These are phyloP conservation scores for Sphaeramia orbicularis DNA, from an alignment of 2,797 vertebrate genomes.

Conservation along the genomic window DNA sequence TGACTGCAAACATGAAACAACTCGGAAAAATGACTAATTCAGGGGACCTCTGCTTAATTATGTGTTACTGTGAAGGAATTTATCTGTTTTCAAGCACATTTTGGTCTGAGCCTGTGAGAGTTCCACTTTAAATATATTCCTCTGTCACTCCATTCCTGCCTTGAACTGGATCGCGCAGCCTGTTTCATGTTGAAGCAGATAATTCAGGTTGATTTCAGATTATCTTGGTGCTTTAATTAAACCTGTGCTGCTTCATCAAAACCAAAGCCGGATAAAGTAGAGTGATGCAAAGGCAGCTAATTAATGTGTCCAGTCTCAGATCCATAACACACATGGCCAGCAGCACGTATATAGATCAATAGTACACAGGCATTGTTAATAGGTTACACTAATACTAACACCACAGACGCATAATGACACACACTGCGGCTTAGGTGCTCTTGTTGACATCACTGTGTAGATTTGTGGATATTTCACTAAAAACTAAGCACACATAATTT, in stretches of 20 bases:
- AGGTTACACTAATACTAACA: too few relatives aligned
- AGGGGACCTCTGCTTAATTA: neutral
- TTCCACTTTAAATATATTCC: conserved; percentile 25
- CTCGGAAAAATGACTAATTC: neutral
- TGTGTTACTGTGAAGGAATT: conserved; percentile 10
- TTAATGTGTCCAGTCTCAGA: conserved; percentile 32
- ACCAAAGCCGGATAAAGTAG: conserved; percentile 49
- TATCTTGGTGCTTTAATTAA: conserved; percentile 56
- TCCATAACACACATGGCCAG: conserved; percentile 4
- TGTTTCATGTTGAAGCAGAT: conserved; percentile 2
- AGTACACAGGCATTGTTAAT: too few relatives aligned
- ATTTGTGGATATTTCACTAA: too few relatives aligned
- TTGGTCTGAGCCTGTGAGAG: neutral
- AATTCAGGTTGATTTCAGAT: conserved; percentile 12
- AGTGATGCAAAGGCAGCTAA: conserved; percentile 50
- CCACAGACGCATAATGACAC: too few relatives aligned
- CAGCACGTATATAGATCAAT: neutral
- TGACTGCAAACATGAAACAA: neutral
- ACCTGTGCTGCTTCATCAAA: conserved; percentile 37
- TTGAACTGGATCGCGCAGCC: neutral
- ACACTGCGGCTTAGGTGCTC: too few relatives aligned
- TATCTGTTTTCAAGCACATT: conserved; percentile 19
- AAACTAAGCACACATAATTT: too few relatives aligned
- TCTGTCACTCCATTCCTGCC: neutral
- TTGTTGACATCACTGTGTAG: too few relatives aligned